Percentiles rank a stretch among this genome's conserved stretches.
phyloP scores from a whole-genome alignment of 92 coral and sea anemone species.

The Montipora capitata region DNA sequence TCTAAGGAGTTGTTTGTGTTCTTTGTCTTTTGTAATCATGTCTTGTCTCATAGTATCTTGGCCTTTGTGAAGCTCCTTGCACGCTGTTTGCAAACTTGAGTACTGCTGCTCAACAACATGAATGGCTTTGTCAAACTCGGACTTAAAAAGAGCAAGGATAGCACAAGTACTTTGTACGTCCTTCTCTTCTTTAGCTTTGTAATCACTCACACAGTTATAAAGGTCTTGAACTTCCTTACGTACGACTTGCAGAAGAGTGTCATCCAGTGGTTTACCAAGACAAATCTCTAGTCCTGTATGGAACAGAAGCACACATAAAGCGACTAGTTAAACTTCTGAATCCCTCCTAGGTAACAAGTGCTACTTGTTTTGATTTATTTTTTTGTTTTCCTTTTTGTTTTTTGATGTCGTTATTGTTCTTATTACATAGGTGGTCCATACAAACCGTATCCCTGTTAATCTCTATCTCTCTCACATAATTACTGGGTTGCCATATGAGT shows the following conservation, averaged over 20 bases:
- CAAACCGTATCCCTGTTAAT: too few relatives aligned
- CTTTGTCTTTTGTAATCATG: background rate
- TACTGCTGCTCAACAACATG: background rate
- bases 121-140: background rate
- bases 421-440: too few relatives aligned
- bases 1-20: too few relatives aligned
- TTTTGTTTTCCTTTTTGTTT: too few relatives aligned
- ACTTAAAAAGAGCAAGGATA: constrained; percentile 4
- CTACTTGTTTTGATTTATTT: too few relatives aligned
- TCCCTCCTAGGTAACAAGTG: too few relatives aligned
- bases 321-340: too few relatives aligned
- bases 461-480: too few relatives aligned
- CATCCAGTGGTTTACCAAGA: constrained; percentile 54
- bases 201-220: background rate
- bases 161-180: background rate
- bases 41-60: background rate
- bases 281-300: constrained; percentile 43
- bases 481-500: too few relatives aligned
- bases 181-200: background rate
- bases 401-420: too few relatives aligned
- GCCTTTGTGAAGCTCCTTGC: background rate
- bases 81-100: background rate
- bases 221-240: constrained; percentile 32
- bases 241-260: constrained; percentile 21
- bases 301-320: background rate